These are phyloP conservation scores for Drosophila glabriapex DNA, from an alignment of 2,888 invertebrate species.

Conservation along the genomic window DNA sequence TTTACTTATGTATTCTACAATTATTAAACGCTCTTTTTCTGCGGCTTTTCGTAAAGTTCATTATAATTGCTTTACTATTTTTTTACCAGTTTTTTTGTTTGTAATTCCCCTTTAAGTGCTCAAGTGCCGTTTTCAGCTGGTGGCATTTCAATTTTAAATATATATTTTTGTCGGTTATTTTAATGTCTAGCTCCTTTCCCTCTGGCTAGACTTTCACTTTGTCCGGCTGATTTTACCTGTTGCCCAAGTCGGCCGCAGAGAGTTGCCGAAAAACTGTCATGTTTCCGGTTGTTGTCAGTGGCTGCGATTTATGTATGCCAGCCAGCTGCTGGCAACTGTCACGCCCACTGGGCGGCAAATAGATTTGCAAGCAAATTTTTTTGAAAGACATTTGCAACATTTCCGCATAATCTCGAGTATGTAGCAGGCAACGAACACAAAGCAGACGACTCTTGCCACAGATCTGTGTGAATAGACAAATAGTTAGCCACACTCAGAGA, in stretches of 20 bases:
- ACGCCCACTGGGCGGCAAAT: constrained; percentile 42
- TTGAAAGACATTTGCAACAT: constrained; percentile 59
- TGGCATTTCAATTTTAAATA: constrained; percentile 11
- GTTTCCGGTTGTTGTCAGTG: constrained; percentile 39
- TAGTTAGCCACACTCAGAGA: not conserved
- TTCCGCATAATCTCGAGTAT: constrained; percentile 66
- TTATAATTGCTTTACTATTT: not conserved
- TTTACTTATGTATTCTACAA: not conserved
- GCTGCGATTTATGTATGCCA: constrained; percentile 17
- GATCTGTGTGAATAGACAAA: constrained; percentile 19
- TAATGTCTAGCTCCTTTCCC: constrained; percentile 13
- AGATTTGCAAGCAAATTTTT: constrained; percentile 36
- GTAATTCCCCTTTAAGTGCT: not conserved
- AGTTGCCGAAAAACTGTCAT: constrained; percentile 45
- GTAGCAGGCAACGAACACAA: constrained; percentile 42
- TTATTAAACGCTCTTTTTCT: not conserved
- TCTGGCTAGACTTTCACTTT: constrained; percentile 60
- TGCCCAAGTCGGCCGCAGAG: constrained; percentile 47
- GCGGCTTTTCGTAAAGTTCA: not conserved
- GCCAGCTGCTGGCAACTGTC: constrained; percentile 16
- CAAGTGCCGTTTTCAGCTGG: constrained; percentile 2
- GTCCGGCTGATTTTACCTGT: constrained; percentile 52
- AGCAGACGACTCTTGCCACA: constrained; percentile 44
- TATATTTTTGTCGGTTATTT: not conserved
- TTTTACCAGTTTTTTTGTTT: not conserved